Evolutionary conservation across 2,888 invertebrate species (phyloP).

Genomic region (Eupithecia insigniata): DNA sequence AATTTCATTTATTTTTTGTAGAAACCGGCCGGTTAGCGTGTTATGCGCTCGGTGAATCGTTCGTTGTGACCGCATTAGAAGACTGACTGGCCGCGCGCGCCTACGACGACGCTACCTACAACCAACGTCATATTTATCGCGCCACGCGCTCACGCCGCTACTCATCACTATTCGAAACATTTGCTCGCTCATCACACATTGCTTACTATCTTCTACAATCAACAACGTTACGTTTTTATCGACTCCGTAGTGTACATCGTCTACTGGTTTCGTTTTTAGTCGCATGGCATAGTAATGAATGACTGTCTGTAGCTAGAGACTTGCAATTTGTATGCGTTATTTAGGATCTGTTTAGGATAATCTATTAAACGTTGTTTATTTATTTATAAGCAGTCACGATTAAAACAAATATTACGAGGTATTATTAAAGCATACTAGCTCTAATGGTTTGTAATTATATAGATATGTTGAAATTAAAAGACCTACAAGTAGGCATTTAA

Average conservation of each 20-base stretch:
- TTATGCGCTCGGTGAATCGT: constrained; percentile 50
- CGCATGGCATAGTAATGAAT: constrained; percentile 3
- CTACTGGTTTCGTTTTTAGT: neutral
- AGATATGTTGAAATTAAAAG: neutral
- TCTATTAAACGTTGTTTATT: constrained; percentile 41
- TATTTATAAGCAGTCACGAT: constrained; percentile 30
- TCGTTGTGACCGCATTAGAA: constrained; percentile 56
- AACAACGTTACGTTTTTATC: neutral
- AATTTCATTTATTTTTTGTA: constrained; percentile 45
- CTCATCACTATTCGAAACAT: constrained; percentile 20
- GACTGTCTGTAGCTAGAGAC: constrained; percentile 18
- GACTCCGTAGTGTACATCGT: constrained; percentile 27
- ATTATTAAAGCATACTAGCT: constrained; percentile 9
- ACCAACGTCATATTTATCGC: constrained; percentile 67
- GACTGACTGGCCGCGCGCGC: constrained; percentile 49
- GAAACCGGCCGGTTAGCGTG: constrained; percentile 66
- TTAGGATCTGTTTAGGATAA: constrained; percentile 37
- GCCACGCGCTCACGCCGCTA: constrained; percentile 69
- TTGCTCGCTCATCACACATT: constrained; percentile 30
- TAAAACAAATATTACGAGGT: constrained; percentile 17
- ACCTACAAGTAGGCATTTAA: no score
- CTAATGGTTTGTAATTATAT: constrained; percentile 16
- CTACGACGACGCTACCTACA: constrained; percentile 39
- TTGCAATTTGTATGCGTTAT: constrained; percentile 40
- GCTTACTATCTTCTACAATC: constrained; percentile 12